phyloP scores from a whole-genome alignment of 1,140 invertebrate species.

The Colletes latitarsis region DNA sequence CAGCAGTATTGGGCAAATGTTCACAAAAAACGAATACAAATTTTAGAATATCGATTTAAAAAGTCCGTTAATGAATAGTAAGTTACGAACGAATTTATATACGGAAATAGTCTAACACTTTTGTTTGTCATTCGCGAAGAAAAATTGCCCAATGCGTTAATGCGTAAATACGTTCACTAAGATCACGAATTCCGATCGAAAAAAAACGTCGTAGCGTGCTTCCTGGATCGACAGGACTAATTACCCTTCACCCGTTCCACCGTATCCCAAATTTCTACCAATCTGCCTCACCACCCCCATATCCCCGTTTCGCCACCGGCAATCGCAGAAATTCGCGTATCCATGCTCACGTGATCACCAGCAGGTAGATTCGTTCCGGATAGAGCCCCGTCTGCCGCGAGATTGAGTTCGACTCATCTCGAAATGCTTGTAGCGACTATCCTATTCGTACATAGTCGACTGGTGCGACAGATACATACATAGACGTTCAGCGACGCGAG shows the following conservation, averaged over 20 bases:
- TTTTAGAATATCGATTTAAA: too few species aligned
- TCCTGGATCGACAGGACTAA: conserved; percentile 39
- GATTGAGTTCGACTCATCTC: conserved; percentile 76
- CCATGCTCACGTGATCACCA: conserved; percentile 65
- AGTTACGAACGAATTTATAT: too few species aligned
- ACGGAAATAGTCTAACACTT: too few species aligned
- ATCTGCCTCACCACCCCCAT: conserved; percentile 2
- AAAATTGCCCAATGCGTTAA: too few species aligned
- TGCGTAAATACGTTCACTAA: too few species aligned
- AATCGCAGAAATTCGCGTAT: conserved; percentile 67
- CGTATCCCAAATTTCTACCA: conserved; percentile 39
- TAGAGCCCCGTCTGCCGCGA: conserved; percentile 60
- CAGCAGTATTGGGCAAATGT: too few species aligned
- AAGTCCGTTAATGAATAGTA: too few species aligned
- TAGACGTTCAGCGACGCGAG: conserved; percentile 40
- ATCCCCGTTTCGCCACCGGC: conserved; percentile 39
- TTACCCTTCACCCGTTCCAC: conserved; percentile 19
- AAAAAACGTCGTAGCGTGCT: not conserved
- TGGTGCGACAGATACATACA: conserved; percentile 70
- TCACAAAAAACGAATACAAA: too few species aligned
- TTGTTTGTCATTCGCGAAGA: too few species aligned
- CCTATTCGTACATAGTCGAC: conserved; percentile 71
- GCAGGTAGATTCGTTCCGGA: conserved; percentile 62
- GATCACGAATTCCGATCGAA: not conserved
- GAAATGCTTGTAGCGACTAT: conserved; percentile 71